phyloP scores from a whole-genome alignment of 2,888 invertebrate species.

The Epistrophe eligans region DNA sequence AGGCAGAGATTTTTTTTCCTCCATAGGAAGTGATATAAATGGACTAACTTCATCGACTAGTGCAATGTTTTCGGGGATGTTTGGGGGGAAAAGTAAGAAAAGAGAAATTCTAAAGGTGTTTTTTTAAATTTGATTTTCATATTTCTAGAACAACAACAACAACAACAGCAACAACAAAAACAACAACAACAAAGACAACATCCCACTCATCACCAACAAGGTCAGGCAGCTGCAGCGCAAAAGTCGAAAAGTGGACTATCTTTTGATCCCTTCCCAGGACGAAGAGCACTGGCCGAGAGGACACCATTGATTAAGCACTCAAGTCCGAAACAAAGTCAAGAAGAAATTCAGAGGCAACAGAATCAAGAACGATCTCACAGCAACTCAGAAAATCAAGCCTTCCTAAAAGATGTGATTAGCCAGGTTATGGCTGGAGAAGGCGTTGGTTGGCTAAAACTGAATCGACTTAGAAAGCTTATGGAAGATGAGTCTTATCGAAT shows the following conservation, averaged over 20 bases:
- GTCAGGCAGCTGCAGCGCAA: slow-evolving; percentile 75
- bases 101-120: rapidly evolving
- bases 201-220: slow-evolving; percentile 78
- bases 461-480: slow-evolving; percentile 96
- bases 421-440: slow-evolving; percentile 83
- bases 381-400: slow-evolving; percentile 96
- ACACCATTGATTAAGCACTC: slow-evolving; percentile 95
- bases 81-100: slow-evolving; percentile 89
- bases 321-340: slow-evolving; percentile 87
- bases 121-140: not conserved
- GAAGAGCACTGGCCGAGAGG: slow-evolving; percentile 94
- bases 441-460: slow-evolving; percentile 97
- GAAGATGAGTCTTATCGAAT: slow-evolving; percentile 99
- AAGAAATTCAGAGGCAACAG: slow-evolving; percentile 88
- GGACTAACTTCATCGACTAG: slow-evolving; percentile 96
- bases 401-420: slow-evolving; percentile 92
- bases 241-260: slow-evolving; percentile 85
- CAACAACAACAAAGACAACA: slow-evolving; percentile 76
- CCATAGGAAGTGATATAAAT: slow-evolving; percentile 96
- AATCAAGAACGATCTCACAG: slow-evolving; percentile 89
- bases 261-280: slow-evolving; percentile 91
- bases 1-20: slow-evolving; percentile 93
- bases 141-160: slow-evolving; percentile 24
- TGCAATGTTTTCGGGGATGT: slow-evolving; percentile 97
- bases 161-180: slow-evolving; percentile 74